Evolutionary conservation across 2,113 vertebrate species (phyloP).

Genomic region (Charina bottae): DNA sequence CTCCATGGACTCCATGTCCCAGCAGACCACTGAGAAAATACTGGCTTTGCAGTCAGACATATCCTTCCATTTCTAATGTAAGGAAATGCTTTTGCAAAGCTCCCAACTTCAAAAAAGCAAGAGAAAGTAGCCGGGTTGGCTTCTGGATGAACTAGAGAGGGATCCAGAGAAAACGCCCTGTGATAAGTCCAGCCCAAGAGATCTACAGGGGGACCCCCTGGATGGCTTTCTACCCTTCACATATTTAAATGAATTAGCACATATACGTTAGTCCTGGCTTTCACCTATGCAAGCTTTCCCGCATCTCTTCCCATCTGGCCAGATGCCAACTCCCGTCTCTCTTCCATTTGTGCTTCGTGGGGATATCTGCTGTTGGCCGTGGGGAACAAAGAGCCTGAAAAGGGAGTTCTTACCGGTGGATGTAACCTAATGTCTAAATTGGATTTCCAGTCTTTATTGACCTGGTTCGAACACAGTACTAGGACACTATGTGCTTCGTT

Average conservation of each 20-base stretch:
- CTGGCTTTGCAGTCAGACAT: not conserved
- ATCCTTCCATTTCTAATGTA: not conserved
- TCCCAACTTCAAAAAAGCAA: fast-evolving
- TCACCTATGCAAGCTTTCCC: not conserved
- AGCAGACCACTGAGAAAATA: not conserved
- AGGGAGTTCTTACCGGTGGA: not conserved
- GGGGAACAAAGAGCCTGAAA: not conserved
- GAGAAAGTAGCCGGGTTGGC: not conserved
- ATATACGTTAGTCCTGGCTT: too few species aligned
- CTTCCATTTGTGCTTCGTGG: fast-evolving
- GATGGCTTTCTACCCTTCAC: not conserved
- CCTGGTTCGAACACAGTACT: not conserved
- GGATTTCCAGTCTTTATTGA: not conserved
- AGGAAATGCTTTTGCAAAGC: slow-evolving; percentile 6
- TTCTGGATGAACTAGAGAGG: not conserved
- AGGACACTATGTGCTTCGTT: not conserved
- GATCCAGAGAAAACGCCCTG: not conserved
- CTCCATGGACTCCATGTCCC: fast-evolving
- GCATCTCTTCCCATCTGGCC: not conserved
- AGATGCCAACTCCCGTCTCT: not conserved
- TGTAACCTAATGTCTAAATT: not conserved
- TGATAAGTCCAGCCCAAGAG: too few species aligned
- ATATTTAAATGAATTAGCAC: not conserved
- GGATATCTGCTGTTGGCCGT: not conserved
- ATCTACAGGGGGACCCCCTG: too few species aligned